Base-by-base conservation (phyloP, 2,888 invertebrate species). In the Mesochorus sp. region DNA sequence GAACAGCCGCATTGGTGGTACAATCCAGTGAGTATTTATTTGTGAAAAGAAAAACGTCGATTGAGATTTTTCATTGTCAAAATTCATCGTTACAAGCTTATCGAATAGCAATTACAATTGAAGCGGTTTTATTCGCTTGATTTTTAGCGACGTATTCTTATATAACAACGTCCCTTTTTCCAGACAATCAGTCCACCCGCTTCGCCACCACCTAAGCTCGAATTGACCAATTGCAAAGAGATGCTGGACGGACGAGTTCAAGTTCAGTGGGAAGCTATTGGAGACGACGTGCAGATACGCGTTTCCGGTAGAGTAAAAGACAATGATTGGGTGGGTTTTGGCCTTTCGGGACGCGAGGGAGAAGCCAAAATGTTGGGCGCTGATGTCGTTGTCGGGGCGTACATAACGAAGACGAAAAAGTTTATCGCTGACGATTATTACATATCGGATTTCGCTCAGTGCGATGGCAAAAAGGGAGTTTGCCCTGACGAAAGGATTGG, bases 1-100 rank as follows among this genome's bases (percentile, higher is more conserved):
- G 86, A 85, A 86, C 91, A 97, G 97, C 97, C 97, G 90, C 94
- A 96, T 88, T 97, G 97, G 97, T 97, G 97, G 97, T 97, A 97
- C 92, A 96, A 96, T 91, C 96, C 97, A 91, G 97, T 97, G 93
- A 97, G 97, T 96, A 94, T 88, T 66, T 70, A 26, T 39, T 62
- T 4, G 6, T 19, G 4, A 28, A 26, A 6, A 59, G 17, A 19
- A 17, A 31, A 51, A 19, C 12, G n/a, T n/a, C n/a, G n/a, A n/a
- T n/a, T n/a, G n/a, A n/a, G n/a, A n/a, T n/a, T n/a, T n/a, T n/a
- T 51, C 21, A 2, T 31, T 26, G 57, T 8, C n/a, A 19, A 26
- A 47, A 6, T 12, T 42, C 14, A 24, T 66, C 31, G 53, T 10
- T 2, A 21, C 12, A 5, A 21, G 37, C 12, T 28, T 4, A 51